Percentiles rank a stretch among this genome's conserved stretches.
These are phyloP conservation scores for Eulithis testata DNA, from an alignment of 2,888 invertebrate species.

Conservation along the genomic window DNA sequence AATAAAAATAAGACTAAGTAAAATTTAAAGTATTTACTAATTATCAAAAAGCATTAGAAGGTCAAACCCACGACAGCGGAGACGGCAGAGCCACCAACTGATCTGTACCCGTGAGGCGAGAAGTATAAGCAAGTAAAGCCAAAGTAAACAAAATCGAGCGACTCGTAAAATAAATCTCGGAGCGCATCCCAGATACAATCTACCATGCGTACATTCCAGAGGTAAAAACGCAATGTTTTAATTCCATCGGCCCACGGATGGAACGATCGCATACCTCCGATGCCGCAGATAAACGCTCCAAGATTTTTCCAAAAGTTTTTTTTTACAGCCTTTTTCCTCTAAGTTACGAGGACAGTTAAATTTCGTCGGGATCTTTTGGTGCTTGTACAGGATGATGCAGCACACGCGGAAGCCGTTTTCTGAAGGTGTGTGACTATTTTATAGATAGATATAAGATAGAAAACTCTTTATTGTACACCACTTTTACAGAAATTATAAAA, in stretches of 20 bases:
- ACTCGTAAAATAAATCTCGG: constrained; percentile 63
- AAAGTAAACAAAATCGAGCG: constrained; percentile 28
- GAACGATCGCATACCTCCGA: constrained; percentile 54
- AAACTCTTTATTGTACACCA: too few species aligned
- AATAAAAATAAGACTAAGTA: too few species aligned
- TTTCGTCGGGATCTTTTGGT: constrained; percentile 54
- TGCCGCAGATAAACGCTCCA: constrained; percentile 54
- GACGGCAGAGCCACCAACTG: too few species aligned
- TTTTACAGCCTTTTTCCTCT: constrained; percentile 40
- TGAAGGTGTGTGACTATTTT: too few species aligned
- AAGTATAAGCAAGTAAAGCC: neutral
- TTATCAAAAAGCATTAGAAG: too few species aligned
- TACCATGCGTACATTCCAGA: constrained; percentile 42
- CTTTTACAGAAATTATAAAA: too few species aligned
- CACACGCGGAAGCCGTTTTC: neutral
- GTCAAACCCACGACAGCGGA: too few species aligned
- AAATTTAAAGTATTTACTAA: too few species aligned
- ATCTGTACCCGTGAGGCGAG: too few species aligned
- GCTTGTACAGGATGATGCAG: neutral
- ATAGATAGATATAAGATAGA: too few species aligned
- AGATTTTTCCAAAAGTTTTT: constrained; percentile 51
- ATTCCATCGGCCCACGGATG: constrained; percentile 57
- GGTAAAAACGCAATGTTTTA: constrained; percentile 79
- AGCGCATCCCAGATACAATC: constrained; percentile 36
- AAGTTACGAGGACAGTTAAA: constrained; percentile 60